phyloP scores from a whole-genome alignment of 2,797 vertebrate genomes.

The Anabacerthia variegaticeps region DNA sequence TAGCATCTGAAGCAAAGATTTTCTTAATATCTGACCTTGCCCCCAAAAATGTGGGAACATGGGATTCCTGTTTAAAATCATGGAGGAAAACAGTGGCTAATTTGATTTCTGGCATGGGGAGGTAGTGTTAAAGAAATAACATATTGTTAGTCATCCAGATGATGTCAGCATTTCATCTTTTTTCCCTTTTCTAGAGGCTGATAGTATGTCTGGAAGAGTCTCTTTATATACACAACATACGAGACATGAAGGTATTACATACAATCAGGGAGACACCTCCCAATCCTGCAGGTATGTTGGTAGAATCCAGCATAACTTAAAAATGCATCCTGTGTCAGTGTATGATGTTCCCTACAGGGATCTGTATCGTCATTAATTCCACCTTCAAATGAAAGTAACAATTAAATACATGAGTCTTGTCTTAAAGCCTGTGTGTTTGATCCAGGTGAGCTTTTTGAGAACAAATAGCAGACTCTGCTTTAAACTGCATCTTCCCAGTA shows the following conservation, averaged over 20 bases:
- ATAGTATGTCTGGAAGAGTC: slow-evolving; percentile 98
- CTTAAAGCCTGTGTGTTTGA: neutral
- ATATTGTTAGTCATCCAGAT: neutral
- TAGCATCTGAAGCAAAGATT: neutral
- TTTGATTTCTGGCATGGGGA: neutral
- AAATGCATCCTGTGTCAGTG: neutral
- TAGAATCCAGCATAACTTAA: neutral
- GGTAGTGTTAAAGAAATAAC: neutral
- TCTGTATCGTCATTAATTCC: neutral
- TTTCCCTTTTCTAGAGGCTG: slow-evolving; percentile 83
- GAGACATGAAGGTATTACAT: slow-evolving; percentile 99
- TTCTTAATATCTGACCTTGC: neutral
- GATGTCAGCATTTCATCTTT: neutral
- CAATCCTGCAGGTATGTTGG: slow-evolving; percentile 88
- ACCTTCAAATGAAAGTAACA: neutral
- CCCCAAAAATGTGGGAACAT: neutral
- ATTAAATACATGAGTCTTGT: neutral
- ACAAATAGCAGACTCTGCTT: neutral
- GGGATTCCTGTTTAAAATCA: neutral
- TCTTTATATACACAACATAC: slow-evolving; percentile 99
- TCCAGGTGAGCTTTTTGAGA: neutral
- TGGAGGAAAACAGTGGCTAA: neutral
- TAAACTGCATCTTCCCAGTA: neutral
- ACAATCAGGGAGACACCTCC: slow-evolving; percentile 98
- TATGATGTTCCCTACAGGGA: neutral